Base-by-base conservation (phyloP, 2,888 invertebrate genomes). In the Exocentrus adspersus region DNA sequence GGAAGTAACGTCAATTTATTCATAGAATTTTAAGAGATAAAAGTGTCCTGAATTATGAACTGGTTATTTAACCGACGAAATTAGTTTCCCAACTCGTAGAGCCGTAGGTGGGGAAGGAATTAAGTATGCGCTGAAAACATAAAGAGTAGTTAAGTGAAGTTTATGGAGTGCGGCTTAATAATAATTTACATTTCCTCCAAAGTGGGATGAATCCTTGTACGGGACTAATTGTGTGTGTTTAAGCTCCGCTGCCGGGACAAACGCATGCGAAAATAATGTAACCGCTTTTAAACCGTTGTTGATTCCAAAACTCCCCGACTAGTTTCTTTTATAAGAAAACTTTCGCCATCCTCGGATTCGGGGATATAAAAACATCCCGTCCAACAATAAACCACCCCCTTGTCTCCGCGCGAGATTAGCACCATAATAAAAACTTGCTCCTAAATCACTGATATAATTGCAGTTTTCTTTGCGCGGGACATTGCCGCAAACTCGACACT, bases 361-460 rank as follows among this genome's bases (percentile, higher is more conserved):
- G 1, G 4, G 20, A 5, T 5, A 43, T 20, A 20, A 45, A 10
- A 20, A 45, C n/a, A 45, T 19, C n/a, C 20, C 42, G 19, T 42
- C 10, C 3, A 42, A 42, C 17, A 24, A 24, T 24, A 24, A 24
- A 24, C 4, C n/a, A 20, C n/a, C 20, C 20, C 20, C 17, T 45
- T 17, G 20, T n/a, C 20, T 45, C 10, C 20, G 19, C 20, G 19
- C 5, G 20, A 45, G 45, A 48, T 48, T 14, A 28, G 28, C 28
- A 51, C 28, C 16, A 54, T 17, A 46, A 53, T n/a, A n/a, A 50
- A 65, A 61, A 37, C 43, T 65, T 65, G 30, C 10, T 12, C 37
- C 10, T 51, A 50, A 24, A 59, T 61, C 58, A 30, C 61, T 62
- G 51, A 60, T 62, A 60, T 65, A 65, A 65, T 65, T 59, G 62